Base-by-base conservation (phyloP, 2,797 vertebrate species). In the Oreortyx pictus region DNA sequence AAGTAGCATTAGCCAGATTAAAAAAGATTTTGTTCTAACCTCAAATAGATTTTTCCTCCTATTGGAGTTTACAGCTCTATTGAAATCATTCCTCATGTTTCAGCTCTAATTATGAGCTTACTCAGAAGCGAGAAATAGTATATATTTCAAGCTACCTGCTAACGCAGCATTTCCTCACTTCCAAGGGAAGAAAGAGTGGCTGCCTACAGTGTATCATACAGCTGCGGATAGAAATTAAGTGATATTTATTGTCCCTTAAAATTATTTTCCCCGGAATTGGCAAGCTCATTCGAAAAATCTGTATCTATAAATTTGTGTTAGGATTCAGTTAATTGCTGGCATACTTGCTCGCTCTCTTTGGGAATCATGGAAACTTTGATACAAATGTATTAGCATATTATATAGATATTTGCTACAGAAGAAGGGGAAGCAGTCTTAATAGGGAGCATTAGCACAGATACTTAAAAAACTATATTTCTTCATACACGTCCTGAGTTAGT, bases 191-290 rank as follows among this genome's bases (percentile, higher is more conserved):
- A 27, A 70, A 85, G 62, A 37, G 61, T 91, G 61, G 57, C 56
- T 89, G 87, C 80, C 82, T 33, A 14, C 86, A 74, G 49, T 81
- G 46, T 61, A 79, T 92, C 90, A 86, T 70, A 74, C n/a, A 88
- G 84, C 87, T 88, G 82, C 59, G 71, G 76, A 61, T 17, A 86
- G 92, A 93, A 92, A 94, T 94, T 93, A 88, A 96, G 65, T 59
- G 71, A 20, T 94, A 91, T 95, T 96, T 96, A 95, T 95, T 93
- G 88, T 95, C 75, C 88, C 78, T 91, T 94, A 85, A 93, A 86
- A 85, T 82, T 14, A 95, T 86, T 94, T 94, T 77, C 49, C 39
- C 50, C 50, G 80, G 65, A 95, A 95, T 39, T 94, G 85, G 83
- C 91, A 90, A 91, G 75, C 85, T 88, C 64, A 79, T 46, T 87